These are phyloP conservation scores for Sebastes schlegelii DNA, from an alignment of 2,113 vertebrate species.

Conservation along the genomic window DNA sequence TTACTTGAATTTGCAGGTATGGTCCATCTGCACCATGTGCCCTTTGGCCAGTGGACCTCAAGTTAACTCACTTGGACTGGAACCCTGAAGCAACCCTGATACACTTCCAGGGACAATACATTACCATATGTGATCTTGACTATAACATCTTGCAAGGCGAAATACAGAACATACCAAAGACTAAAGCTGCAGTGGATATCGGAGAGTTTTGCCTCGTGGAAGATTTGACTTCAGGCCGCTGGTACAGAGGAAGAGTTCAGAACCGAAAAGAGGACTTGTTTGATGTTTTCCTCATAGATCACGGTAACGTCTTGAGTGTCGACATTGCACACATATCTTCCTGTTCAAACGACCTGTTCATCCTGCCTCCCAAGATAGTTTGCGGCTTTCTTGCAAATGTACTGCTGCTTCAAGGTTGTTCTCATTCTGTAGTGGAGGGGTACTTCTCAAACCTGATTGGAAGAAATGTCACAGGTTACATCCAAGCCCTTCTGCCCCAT, in stretches of 20 bases:
- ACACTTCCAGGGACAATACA: slow-evolving; percentile 88
- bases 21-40: slow-evolving; percentile 53
- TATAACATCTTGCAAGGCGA: slow-evolving; percentile 90
- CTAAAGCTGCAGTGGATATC: slow-evolving; percentile 69
- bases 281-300: slow-evolving; percentile 89
- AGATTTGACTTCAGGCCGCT: slow-evolving; percentile 84
- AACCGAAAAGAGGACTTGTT: slow-evolving; percentile 76
- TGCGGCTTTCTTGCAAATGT: slow-evolving; percentile 91
- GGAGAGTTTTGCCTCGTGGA: slow-evolving; percentile 90
- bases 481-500: slow-evolving; percentile 85
- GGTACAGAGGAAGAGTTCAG: slow-evolving; percentile 92
- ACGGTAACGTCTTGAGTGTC: slow-evolving; percentile 85
- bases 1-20: slow-evolving; percentile 78
- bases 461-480: slow-evolving; percentile 84
- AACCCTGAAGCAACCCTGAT: slow-evolving; percentile 85
- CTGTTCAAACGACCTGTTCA: slow-evolving; percentile 86
- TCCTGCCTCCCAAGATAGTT: slow-evolving; percentile 88
- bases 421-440: slow-evolving; percentile 81
- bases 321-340: slow-evolving; percentile 78
- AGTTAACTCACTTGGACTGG: slow-evolving; percentile 87
- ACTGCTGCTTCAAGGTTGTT: slow-evolving; percentile 84
- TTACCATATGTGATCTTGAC: slow-evolving; percentile 86
- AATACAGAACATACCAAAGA: slow-evolving; percentile 88
- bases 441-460: slow-evolving; percentile 89
- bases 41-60: slow-evolving; percentile 85